Evolutionary conservation across 2,797 vertebrate species (phyloP).

Genomic region (Austrolebias charrua): DNA sequence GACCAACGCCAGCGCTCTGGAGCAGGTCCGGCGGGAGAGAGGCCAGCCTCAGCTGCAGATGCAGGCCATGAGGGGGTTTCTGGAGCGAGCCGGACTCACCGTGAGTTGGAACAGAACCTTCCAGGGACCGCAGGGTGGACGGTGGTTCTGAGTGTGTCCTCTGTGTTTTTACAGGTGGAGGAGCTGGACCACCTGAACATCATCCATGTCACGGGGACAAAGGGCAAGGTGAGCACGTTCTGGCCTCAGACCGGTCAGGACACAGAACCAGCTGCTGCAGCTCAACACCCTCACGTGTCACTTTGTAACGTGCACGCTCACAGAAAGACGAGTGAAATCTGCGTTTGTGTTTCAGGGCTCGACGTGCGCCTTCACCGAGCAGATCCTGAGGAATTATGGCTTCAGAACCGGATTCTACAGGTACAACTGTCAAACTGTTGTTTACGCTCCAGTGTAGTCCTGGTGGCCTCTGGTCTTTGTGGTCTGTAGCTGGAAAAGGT

Average conservation of each 20-base stretch:
- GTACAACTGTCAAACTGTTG: slow-evolving; percentile 75
- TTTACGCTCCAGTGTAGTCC: too few relatives aligned
- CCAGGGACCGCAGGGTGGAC: neutral
- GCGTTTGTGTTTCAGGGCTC: slow-evolving; percentile 82
- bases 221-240: slow-evolving; percentile 88
- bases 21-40: slow-evolving; percentile 84
- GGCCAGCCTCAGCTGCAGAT: slow-evolving; percentile 82
- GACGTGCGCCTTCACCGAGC: slow-evolving; percentile 90
- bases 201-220: slow-evolving; percentile 95
- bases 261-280: too few relatives aligned
- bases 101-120: slow-evolving; percentile 70
- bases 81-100: slow-evolving; percentile 84
- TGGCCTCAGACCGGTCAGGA: neutral
- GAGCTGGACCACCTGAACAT: slow-evolving; percentile 90
- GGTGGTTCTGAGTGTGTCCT: neutral
- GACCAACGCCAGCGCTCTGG: slow-evolving; percentile 89
- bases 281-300: neutral
- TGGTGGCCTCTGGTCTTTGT: too few relatives aligned
- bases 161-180: slow-evolving; percentile 80
- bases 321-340: neutral
- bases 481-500: too few relatives aligned
- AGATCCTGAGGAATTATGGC: slow-evolving; percentile 89
- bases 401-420: slow-evolving; percentile 96
- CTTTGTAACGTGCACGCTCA: neutral
- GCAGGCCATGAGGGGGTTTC: slow-evolving; percentile 85